Percentiles rank a stretch among this genome's conserved stretches.
These are phyloP conservation scores for Oscheius sp. DNA, from an alignment of 2,888 invertebrate species.

Conservation along the genomic window DNA sequence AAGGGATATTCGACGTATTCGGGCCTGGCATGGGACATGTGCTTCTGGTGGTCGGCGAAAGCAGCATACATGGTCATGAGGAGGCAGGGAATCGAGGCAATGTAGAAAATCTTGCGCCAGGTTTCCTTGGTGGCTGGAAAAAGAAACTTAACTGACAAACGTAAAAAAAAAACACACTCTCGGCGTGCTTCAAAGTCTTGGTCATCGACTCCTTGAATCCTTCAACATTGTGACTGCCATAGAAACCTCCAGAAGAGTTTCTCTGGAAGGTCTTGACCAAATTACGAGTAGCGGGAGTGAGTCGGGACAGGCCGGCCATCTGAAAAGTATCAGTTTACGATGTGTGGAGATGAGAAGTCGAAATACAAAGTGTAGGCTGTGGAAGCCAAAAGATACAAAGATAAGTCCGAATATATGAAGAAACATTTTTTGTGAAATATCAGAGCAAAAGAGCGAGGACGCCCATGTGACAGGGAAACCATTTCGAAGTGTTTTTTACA, in stretches of 20 bases:
- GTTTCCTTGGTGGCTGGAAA: constrained; percentile 61
- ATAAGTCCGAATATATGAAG: too few species aligned
- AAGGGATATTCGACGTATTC: constrained; percentile 70
- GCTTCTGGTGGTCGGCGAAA: constrained; percentile 56
- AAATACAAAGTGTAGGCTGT: too few species aligned
- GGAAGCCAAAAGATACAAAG: too few species aligned
- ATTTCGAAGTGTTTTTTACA: too few species aligned
- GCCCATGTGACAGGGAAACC: too few species aligned
- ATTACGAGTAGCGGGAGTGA: constrained; percentile 31
- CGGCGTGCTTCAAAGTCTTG: constrained; percentile 61
- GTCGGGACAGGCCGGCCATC: constrained; percentile 36
- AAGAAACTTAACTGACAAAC: neutral
- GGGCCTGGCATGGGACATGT: constrained; percentile 60
- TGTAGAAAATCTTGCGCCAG: constrained; percentile 71
- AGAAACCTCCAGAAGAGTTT: constrained; percentile 67
- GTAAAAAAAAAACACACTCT: constrained; percentile 43
- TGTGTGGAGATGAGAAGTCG: too few species aligned
- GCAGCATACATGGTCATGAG: constrained; percentile 68
- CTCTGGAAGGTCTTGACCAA: constrained; percentile 53
- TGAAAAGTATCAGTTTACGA: constrained; percentile 1
- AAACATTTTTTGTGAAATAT: too few species aligned
- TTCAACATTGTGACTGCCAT: constrained; percentile 67
- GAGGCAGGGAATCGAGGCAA: constrained; percentile 67
- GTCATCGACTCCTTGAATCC: constrained; percentile 60
- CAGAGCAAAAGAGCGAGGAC: too few species aligned